Percentiles rank a stretch among this genome's conserved stretches.
Evolutionary conservation across 2,888 invertebrate genomes (phyloP).

Genomic region (Oeneis ivallda): DNA sequence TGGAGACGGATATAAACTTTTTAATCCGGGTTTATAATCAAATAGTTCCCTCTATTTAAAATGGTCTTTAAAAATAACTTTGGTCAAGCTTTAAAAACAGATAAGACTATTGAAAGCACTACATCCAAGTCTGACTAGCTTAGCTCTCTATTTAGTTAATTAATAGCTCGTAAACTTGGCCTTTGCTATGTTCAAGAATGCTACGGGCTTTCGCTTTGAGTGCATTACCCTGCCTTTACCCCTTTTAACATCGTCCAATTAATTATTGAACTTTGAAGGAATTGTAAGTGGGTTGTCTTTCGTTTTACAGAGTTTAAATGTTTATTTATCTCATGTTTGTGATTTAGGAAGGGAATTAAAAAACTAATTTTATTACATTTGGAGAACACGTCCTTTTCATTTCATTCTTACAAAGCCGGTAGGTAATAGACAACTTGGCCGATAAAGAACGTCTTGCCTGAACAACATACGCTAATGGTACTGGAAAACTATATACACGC

Average conservation of each 20-base stretch:
- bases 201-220: slow-evolving; percentile 36
- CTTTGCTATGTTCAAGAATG: slow-evolving; percentile 33
- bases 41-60: too few species aligned
- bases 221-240: slow-evolving; percentile 26
- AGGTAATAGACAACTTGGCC: too few species aligned
- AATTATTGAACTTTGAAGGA: slow-evolving; percentile 27
- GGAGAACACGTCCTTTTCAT: too few species aligned
- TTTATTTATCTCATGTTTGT: neutral
- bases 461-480: too few species aligned
- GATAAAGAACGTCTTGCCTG: too few species aligned
- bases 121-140: slow-evolving; percentile 7
- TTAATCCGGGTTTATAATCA: too few species aligned
- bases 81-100: neutral
- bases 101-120: slow-evolving; percentile 12
- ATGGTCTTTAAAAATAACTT: too few species aligned
- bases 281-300: slow-evolving; percentile 6
- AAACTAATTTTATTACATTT: neutral
- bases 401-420: too few species aligned
- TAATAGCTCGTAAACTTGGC: slow-evolving; percentile 39
- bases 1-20: too few species aligned
- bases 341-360: neutral
- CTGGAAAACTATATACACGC: too few species aligned
- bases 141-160: slow-evolving; percentile 37
- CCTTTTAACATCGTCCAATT: slow-evolving; percentile 33
- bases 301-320: neutral